Percentiles rank a stretch among this genome's conserved stretches.
Evolutionary conservation across 2,113 vertebrate species (phyloP).

Genomic region (Speoplatyrhinus poulsoni): DNA sequence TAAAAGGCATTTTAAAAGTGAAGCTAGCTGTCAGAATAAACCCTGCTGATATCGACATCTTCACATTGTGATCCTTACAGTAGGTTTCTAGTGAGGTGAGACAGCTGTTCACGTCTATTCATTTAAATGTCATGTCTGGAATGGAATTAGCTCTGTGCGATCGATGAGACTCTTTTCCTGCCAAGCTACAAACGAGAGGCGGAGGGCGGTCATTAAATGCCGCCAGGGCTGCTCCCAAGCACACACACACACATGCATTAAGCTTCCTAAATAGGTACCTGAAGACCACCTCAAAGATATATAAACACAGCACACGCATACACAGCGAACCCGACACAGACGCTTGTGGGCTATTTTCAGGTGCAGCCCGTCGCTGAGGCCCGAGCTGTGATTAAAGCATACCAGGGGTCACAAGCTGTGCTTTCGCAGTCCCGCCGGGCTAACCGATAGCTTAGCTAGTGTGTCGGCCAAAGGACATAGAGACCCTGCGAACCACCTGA

Average conservation of each 20-base stretch:
- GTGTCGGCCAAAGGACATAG: slow-evolving; percentile 55
- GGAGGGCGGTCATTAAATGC: slow-evolving; percentile 15
- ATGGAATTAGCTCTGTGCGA: slow-evolving; percentile 7
- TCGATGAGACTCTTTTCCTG: slow-evolving; percentile 24
- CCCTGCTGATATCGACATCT: neutral
- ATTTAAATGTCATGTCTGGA: slow-evolving; percentile 5
- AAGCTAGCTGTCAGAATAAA: no score
- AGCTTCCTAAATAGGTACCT: slow-evolving; percentile 51
- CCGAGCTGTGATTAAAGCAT: slow-evolving; percentile 70
- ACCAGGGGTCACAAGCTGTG: slow-evolving; percentile 50
- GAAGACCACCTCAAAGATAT: slow-evolving; percentile 39
- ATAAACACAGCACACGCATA: slow-evolving; percentile 24
- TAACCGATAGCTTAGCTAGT: slow-evolving; percentile 57
- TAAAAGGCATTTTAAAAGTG: no score
- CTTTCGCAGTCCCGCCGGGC: slow-evolving; percentile 43
- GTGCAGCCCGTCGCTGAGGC: slow-evolving; percentile 31
- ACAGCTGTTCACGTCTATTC: neutral
- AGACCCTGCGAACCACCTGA: slow-evolving; percentile 71
- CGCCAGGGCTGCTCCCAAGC: slow-evolving; percentile 29
- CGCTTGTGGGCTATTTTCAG: slow-evolving; percentile 61
- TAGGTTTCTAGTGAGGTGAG: neutral
- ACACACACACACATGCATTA: slow-evolving; percentile 41
- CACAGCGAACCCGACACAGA: slow-evolving; percentile 5
- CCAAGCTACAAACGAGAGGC: slow-evolving; percentile 14
- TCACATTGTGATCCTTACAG: neutral